Base-by-base conservation (phyloP, 2,797 vertebrate genomes). In the Picus viridis region DNA sequence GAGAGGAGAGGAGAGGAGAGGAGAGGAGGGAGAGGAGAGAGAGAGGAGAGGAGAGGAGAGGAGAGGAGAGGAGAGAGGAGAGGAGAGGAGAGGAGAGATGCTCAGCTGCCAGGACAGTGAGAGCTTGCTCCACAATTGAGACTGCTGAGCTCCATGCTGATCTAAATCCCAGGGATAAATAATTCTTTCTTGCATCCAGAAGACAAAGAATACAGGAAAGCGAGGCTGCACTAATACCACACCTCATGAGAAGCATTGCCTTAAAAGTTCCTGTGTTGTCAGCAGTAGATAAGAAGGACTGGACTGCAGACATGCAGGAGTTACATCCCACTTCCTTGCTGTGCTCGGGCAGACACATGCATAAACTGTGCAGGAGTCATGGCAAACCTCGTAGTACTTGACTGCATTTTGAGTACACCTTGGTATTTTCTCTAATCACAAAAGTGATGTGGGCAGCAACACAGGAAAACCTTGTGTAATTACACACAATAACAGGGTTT, bases 191-290 rank as follows among this genome's bases (percentile, higher is more conserved):
- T 67, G 53, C 27, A 49, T 67, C 30, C 2, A 2, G 67, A 82
- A 91, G 76, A 79, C 57, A 80, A 89, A 84, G 59, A 77, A 81
- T 80, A n/a, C 63, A 75, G 54, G n/a, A 82, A 77, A 56, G 30
- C 30, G 57, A 67, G 20, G 58, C 62, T 71, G 30, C 32, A 32
- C 12, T 71, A 53, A 82, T 47, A 27, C 61, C 61, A 67, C 16
- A 56, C 30, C 67, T 93, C n/a, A 24, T 12, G 18, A 74, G 72
- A 82, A 80, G 19, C 20, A 18, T 3, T 54, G 81, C 72, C 69
- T 69, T 65, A 23, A 65, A 83, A 59, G 16, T n/a, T 94, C 47
- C 53, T 59, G 16, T 58, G 68, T 80, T 87, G 32, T 75, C 54
- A 91, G 59, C 54, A 61, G 45, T 4, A 71, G 77, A 41, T 67